Evolutionary conservation across 2,888 invertebrate species (phyloP), one percentile per base, ranked within the genome.

Genomic region (Salticus scenicus): DNA sequence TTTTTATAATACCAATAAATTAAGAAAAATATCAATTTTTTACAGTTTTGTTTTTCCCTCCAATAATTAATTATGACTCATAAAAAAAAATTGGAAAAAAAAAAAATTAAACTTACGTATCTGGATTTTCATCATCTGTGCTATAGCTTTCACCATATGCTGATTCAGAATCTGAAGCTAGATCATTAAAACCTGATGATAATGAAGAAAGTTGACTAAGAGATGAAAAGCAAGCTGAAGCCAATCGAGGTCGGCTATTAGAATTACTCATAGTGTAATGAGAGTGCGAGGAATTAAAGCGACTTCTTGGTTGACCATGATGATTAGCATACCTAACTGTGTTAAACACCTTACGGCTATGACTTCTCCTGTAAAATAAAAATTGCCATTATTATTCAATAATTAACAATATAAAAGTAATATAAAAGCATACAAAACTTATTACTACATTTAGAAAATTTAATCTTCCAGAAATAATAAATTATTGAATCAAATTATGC

Each of bases 271-370:
- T 79, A 2, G 86, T 86, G 20, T 86, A 84, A 63, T 79, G 89
- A 30, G 90, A 89, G 24, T 87, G 88, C 37, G 87, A 73, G 69
- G 87, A 77, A 75, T 63, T 71, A 31, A 76, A 67, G 20, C 86
- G 80, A 57, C 57, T 76, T 27, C 72, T 57, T 63, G 76, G 41
- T 37, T 64, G 76, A 42, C 71, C 69, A 74, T 73, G 73, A 57
- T 76, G 70, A 70, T 80, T 94, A 80, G 95, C 96, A 90, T 95
- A 95, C 88, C 95, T 94, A 88, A 97, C 97, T 0, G 97, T 98
- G 90, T 97, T 97, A 91, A 97, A 97, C 83, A 97, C 95, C 91
- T 96, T 96, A 91, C 95, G 95, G 92, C 95, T 97, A 89, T 95
- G 94, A 81, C 95, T 94, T 89, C 95, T 95, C 37, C 37, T 37